Evolutionary conservation across 2,113 vertebrate species (phyloP).

Genomic region (Ptyas mucosa): DNA sequence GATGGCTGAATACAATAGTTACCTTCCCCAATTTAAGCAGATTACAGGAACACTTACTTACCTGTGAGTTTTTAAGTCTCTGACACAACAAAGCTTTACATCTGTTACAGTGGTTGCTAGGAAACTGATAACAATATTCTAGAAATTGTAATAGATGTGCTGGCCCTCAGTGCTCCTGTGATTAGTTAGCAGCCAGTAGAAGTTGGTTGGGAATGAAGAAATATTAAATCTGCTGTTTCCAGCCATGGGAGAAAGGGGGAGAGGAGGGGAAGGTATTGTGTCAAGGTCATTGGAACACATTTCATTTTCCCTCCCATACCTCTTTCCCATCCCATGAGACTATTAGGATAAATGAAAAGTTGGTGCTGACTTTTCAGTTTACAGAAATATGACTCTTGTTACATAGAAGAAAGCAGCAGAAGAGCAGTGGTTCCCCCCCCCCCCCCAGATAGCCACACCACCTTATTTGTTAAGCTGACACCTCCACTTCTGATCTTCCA

Average conservation of each 20-base stretch:
- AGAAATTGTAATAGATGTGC: neutral
- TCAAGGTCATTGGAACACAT: neutral
- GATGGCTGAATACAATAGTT: neutral
- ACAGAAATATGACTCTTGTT: neutral
- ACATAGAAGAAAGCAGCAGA: neutral
- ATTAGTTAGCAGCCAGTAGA: neutral
- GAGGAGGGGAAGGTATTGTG: neutral
- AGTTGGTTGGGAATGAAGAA: neutral
- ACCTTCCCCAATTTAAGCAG: neutral
- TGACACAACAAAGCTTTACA: neutral
- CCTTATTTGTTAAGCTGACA: neutral
- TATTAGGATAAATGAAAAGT: neutral
- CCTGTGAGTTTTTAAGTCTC: neutral
- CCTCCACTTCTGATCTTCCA: neutral
- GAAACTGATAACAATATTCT: neutral
- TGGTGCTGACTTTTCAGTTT: neutral
- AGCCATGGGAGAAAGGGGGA: neutral
- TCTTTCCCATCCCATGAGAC: too few species aligned
- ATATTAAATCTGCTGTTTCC: neutral
- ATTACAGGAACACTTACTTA: neutral
- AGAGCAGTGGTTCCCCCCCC: neutral
- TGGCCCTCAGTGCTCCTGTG: neutral
- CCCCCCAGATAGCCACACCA: neutral
- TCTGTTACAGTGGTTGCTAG: neutral
- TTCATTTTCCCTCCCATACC: too few species aligned